Conservation (phyloP, 2,888 invertebrate genomes). For the Galeruca laticollis region DNA sequence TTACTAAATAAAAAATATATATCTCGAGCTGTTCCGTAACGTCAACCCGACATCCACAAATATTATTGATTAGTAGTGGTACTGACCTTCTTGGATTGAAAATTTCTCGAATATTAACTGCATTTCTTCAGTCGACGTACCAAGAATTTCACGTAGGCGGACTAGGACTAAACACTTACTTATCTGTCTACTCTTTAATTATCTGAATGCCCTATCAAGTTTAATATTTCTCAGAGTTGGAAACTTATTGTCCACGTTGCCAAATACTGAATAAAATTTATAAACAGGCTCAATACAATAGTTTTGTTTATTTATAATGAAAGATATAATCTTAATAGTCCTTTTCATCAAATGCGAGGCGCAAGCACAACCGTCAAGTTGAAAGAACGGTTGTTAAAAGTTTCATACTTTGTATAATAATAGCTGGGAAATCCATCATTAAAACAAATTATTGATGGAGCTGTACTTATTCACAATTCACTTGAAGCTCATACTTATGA, state of each 20-base stretch:
- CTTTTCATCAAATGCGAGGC: no score
- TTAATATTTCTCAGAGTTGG: constrained; percentile 56
- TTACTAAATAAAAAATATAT: constrained; percentile 1
- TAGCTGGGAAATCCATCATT: no score
- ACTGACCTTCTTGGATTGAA: constrained; percentile 33
- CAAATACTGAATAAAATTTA: constrained; percentile 11
- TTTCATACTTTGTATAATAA: no score
- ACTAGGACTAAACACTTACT: constrained; percentile 56
- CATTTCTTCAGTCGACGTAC: constrained; percentile 38
- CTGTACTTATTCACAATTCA: no score
- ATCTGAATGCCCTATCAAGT: constrained; percentile 64
- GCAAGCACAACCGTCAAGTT: no score
- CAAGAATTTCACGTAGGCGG: constrained; percentile 55
- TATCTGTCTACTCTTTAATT: constrained; percentile 64
- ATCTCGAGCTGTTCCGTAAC: constrained; percentile 12
- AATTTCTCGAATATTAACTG: constrained; percentile 48
- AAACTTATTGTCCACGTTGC: constrained; percentile 35
- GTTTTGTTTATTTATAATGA: not conserved
- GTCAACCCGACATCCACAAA: constrained; percentile 22
- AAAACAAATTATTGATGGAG: no score
- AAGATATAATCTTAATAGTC: not conserved
- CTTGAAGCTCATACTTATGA: no score
- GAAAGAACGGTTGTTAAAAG: no score
- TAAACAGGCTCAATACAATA: no score
- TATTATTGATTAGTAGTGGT: constrained; percentile 40